A percentile compares a stretch with the other conserved stretches of the same genome.
Evolutionary conservation across 2,797 vertebrate species (phyloP).

Genomic region (Spea hammondii): DNA sequence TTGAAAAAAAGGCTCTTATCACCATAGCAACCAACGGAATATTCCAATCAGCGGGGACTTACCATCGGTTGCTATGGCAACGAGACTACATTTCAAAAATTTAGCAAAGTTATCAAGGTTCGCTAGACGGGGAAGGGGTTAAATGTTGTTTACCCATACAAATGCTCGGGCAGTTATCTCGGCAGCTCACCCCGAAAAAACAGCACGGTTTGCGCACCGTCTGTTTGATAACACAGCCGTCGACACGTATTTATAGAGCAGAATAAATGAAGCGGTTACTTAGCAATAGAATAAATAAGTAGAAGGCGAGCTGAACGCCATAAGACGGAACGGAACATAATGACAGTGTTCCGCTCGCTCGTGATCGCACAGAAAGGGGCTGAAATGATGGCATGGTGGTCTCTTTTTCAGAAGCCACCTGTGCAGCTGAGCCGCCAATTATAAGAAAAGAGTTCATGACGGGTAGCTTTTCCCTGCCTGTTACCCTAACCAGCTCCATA

Average conservation of each 20-base stretch:
- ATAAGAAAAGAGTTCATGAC: not conserved
- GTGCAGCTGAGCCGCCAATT: constrained; percentile 1
- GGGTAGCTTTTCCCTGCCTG: not conserved
- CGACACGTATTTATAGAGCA: constrained; percentile 12
- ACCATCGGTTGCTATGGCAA: too few relatives aligned
- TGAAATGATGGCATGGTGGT: not conserved
- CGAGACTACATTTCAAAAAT: too few relatives aligned
- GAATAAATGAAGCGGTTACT: constrained; percentile 6
- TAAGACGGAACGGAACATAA: constrained; percentile 20
- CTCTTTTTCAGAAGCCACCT: not conserved
- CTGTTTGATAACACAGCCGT: not conserved
- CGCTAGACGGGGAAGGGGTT: too few relatives aligned
- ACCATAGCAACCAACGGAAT: too few relatives aligned
- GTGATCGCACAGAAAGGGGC: constrained; percentile 1
- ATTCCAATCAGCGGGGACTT: too few relatives aligned
- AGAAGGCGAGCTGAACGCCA: not conserved
- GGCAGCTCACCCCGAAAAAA: too few relatives aligned
- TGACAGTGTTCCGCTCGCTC: not conserved
- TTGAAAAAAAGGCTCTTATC: too few relatives aligned
- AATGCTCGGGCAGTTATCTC: too few relatives aligned
- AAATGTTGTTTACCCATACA: too few relatives aligned
- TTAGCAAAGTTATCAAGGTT: too few relatives aligned
- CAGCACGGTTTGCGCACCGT: not conserved
- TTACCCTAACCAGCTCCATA: too few relatives aligned
- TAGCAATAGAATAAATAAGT: constrained; percentile 9